Percentiles rank a stretch among this genome's conserved stretches.
Evolutionary conservation across 2,113 vertebrate species (phyloP).

Genomic region (Alectura lathami): DNA sequence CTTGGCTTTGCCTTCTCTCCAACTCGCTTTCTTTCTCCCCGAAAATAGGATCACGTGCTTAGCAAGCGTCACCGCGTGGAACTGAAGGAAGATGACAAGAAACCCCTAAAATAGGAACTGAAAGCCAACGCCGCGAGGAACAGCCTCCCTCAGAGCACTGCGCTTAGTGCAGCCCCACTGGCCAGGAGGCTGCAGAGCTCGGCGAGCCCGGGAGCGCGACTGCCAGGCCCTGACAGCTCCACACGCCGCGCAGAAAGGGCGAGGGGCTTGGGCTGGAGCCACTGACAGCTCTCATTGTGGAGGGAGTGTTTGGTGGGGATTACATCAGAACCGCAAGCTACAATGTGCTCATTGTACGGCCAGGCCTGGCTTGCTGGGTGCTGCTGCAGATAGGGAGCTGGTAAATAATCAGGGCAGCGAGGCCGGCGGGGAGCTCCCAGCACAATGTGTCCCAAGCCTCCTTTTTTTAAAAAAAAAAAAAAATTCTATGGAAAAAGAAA

Average conservation of each 20-base stretch:
- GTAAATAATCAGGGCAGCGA: background rate
- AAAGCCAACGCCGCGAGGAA: background rate
- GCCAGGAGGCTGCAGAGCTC: no score
- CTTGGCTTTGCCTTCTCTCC: background rate
- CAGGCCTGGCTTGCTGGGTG: background rate
- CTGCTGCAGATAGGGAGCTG: background rate
- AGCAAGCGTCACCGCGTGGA: background rate
- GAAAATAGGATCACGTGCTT: background rate
- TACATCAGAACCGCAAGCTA: conserved; percentile 24
- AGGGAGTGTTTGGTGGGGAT: conserved; percentile 17
- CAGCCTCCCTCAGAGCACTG: background rate
- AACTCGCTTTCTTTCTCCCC: background rate
- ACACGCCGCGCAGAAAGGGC: background rate
- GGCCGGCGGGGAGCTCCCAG: background rate
- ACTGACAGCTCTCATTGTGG: conserved; percentile 17
- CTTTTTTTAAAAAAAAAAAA: no score
- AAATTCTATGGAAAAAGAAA: background rate
- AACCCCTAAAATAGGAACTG: background rate
- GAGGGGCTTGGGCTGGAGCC: background rate
- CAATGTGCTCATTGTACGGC: background rate
- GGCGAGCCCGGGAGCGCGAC: no score
- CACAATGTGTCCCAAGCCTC: background rate
- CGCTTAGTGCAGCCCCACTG: no score
- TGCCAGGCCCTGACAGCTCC: no score
- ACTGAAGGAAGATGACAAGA: background rate